Percentiles rank a stretch among this genome's conserved stretches.
phyloP scores from a whole-genome alignment of 2,888 invertebrate genomes.

The Nymphalis urticae region DNA sequence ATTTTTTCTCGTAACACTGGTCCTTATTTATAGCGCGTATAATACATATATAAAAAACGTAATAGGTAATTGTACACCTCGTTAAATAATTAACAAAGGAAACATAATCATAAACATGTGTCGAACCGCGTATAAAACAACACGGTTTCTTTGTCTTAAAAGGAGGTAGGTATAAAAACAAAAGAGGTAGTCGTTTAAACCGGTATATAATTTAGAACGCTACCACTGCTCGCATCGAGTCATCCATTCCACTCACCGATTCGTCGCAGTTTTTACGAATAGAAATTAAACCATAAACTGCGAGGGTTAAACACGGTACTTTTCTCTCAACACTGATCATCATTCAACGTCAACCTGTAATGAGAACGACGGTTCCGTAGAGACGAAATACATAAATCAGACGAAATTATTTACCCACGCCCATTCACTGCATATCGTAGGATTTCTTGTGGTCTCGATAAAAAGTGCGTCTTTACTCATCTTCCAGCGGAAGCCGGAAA shows the following conservation, averaged over 20 bases:
- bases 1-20: not conserved
- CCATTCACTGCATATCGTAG: slow-evolving; percentile 51
- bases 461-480: slow-evolving; percentile 25
- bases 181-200: slow-evolving; percentile 22
- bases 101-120: slow-evolving; percentile 27
- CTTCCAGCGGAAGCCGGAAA: slow-evolving; percentile 22
- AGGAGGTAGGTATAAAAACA: slow-evolving; percentile 27
- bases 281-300: slow-evolving; percentile 68
- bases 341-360: slow-evolving; percentile 74
- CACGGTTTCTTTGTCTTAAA: slow-evolving; percentile 17
- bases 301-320: slow-evolving; percentile 66
- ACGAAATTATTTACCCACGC: slow-evolving; percentile 69
- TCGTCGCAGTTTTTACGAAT: slow-evolving; percentile 54
- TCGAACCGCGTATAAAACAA: slow-evolving; percentile 21
- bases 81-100: slow-evolving; percentile 21
- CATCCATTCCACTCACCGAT: slow-evolving; percentile 38
- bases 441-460: slow-evolving; percentile 17
- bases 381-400: slow-evolving; percentile 65
- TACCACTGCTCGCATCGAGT: slow-evolving; percentile 26
- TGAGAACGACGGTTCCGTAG: slow-evolving; percentile 61
- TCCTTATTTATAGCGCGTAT: not conserved
- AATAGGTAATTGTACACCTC: slow-evolving; percentile 2
- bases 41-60: not conserved
- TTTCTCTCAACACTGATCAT: slow-evolving; percentile 65
- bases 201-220: slow-evolving; percentile 29